Base-by-base conservation (phyloP, 2,797 vertebrate species). In the Poeciliopsis turneri region DNA sequence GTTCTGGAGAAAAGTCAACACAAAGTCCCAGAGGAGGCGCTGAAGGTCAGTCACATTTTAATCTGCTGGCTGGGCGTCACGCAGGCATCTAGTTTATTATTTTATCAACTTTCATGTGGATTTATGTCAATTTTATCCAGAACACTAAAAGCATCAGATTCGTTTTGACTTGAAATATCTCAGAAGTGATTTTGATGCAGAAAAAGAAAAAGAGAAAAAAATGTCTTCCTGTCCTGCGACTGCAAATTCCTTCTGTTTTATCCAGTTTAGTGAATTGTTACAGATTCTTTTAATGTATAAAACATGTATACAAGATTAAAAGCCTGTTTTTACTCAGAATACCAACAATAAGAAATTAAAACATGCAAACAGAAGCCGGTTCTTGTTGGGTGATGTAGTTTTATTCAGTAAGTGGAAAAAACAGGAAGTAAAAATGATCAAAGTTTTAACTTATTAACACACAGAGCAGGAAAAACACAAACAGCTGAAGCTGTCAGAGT, bases 1-100 rank as follows among this genome's bases (percentile, higher is more conserved):
- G 89, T 97, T 71, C 92, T 99, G 90, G 98, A 99, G 88, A 97
- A 96, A 8, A 98, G 97, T 93, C 97, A 98, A 85, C 98, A 99
- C 92, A 97, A 96, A 78, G 96, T 99, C 16, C 98, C 98, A 0
- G 98, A 99, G 91, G 98, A 99, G 87, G 98, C 97, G 0, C 95
- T 99, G 72, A 98, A 97, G 97, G 98, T 99, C 64, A 79, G 25
- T 15, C 39, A 39, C 39, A 12, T 43, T 43, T 69, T n/a, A 36
- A 20, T 18, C 61, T 64, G 16, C 18, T 36, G n/a, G 57, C 28
- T 61, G 57, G 5, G 5, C 0, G 0, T n/a, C 12, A 28, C 13
- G 55, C 55, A 5, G 4, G 4, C 3, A n/a, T 9, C 10, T n/a
- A 25, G 53, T 55, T 55, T n/a, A 53, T 55, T n/a, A n/a, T 55